Evolutionary conservation across 2,797 vertebrate species (phyloP), one percentile per base, ranked within the genome.

Genomic region (Pseudochromis fuscus): DNA sequence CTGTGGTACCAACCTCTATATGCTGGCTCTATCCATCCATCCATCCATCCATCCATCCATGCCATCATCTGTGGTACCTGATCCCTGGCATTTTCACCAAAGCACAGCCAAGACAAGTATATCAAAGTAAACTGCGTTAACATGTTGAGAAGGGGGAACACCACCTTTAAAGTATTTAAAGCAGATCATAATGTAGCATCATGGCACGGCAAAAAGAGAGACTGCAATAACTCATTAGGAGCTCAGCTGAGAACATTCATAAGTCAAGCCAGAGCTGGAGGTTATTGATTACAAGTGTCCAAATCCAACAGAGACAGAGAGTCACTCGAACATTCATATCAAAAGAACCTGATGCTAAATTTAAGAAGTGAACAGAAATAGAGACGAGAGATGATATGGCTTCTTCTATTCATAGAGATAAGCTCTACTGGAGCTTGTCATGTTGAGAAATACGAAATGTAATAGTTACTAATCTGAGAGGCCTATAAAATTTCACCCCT

Each of bases 351-450:
- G 64, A 79, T 81, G 77, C 77, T 84, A 82, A 86, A 88, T 89
- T 84, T 79, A 89, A 86, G 77, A 74, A 40, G 65, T 51, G 81
- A 81, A 70, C 87, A 77, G 78, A 88, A 92, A 90, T 89, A 88
- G 75, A 86, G 70, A 83, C 75, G 86, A 89, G 79, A 78, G 70
- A 89, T 81, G 82, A 89, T 88, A 62, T 42, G 62, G 52, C 38
- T 71, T 75, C 89, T 88, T 83, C 88, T 90, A 88, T 91, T 91
- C 76, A 68, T 81, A 79, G 88, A 79, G 66, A 51, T 62, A 27
- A 35, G 60, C 71, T 78, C 77, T 42, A 37, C 51, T 65, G 67
- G 33, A 62, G 75, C 64, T 67, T 82, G 83, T 84, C 85, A 87
- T 73, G 33, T 75, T 88, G 80, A 83, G 57, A 76, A 82, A 89